A percentile compares a stretch with the other conserved stretches of the same genome.
These are phyloP conservation scores for Epinephelus moara DNA, from an alignment of 2,113 vertebrate species.

Conservation along the genomic window DNA sequence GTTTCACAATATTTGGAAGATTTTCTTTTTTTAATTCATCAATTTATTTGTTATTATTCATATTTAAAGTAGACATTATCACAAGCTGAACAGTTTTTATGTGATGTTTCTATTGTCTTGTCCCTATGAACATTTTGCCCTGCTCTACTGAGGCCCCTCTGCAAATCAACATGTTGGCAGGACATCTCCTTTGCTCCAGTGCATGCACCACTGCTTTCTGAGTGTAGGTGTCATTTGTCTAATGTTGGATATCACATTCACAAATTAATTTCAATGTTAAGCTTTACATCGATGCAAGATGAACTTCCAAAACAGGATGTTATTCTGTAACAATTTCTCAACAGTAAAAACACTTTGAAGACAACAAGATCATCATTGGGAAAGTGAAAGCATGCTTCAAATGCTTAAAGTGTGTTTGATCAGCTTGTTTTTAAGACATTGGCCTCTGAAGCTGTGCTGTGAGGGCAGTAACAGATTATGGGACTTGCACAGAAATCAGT, in stretches of 20 bases:
- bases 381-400: not conserved
- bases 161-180: not conserved
- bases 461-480: not conserved
- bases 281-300: not conserved
- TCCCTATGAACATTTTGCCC: not conserved
- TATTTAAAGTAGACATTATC: not conserved
- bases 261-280: not conserved
- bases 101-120: not conserved
- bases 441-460: not conserved
- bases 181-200: not conserved
- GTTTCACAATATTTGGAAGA: not conserved
- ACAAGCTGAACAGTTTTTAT: too few species aligned
- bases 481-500: not conserved
- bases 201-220: not conserved
- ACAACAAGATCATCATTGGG: not conserved
- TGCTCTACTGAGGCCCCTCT: not conserved
- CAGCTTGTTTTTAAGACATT: not conserved
- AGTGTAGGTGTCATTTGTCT: not conserved
- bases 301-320: not conserved
- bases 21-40: not conserved
- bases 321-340: not conserved
- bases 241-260: not conserved
- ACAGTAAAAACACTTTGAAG: not conserved
- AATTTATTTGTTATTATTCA: not conserved
- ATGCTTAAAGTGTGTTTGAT: not conserved